A percentile compares a stretch with the other conserved stretches of the same genome.
These are phyloP conservation scores for Ictalurus punctatus DNA, from an alignment of 2,113 vertebrate genomes.

Conservation along the genomic window DNA sequence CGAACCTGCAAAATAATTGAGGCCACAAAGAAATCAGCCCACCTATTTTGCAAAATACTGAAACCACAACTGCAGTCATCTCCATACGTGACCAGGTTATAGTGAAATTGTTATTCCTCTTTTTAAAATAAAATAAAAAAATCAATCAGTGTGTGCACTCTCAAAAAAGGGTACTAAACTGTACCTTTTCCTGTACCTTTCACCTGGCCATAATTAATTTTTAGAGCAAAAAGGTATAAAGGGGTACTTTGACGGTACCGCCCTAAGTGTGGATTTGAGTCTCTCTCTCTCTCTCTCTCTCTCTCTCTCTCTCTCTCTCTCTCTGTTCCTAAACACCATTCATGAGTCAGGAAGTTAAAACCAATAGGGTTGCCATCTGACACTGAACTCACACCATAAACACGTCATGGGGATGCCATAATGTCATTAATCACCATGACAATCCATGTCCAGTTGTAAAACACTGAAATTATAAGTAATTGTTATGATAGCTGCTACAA, in stretches of 20 bases:
- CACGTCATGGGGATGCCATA: not conserved
- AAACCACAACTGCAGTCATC: conserved; percentile 37
- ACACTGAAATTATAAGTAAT: not conserved
- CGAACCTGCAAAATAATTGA: conserved; percentile 42
- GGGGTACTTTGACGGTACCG: too few relatives aligned
- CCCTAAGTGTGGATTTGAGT: too few relatives aligned
- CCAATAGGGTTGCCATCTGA: not conserved
- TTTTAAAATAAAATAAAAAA: conserved; percentile 32
- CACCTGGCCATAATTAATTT: not conserved
- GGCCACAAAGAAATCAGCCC: conserved; percentile 15
- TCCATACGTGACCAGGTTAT: conserved; percentile 4
- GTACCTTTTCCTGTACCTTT: not conserved
- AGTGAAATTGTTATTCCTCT: conserved; percentile 27
- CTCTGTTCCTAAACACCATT: not conserved
- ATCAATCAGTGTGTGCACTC: not conserved
- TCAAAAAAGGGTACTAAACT: not conserved
- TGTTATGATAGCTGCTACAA: not conserved
- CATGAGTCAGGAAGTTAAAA: not conserved
- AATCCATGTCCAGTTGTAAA: not conserved
- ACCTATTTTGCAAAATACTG: conserved; percentile 46
- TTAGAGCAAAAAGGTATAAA: not conserved
- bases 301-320: not conserved
- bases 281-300: not conserved
- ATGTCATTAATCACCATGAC: not conserved
- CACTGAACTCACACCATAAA: conserved; percentile 1